Evolutionary conservation across 92 coral and sea anemone genomes (phyloP), one percentile per base, ranked within the genome.

Genomic region (Palythoa grandiflora): DNA sequence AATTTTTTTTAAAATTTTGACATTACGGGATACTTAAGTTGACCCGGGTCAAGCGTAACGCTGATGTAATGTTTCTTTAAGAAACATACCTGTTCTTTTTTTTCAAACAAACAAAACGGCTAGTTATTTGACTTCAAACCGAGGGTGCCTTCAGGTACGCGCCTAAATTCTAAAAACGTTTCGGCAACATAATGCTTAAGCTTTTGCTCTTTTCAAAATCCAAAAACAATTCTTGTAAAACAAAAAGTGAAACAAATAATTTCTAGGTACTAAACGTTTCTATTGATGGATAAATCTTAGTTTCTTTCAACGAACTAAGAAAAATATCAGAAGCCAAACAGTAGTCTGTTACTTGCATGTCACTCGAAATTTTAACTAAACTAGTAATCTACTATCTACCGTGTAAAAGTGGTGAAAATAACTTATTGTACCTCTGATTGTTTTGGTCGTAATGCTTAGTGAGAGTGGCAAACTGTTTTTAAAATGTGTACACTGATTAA

Each of bases 1-100:
- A 13, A 38, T 38, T 21, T 54, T n/a, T 77, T 11, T n/a, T 48
- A 15, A 12, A 2, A 38, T 35, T 47, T 39, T 36, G 73, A 79
- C 84, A 65, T 79, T n/a, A 79, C 84, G 19, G 47, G 13, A 11
- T 77, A 15, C 52, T 52, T 21, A 11, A 20, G 68, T 79, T 37
- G 35, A 79, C 51, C 72, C 52, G 8, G 75, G 48, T 70, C 75
- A 70, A 35, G 36, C 5, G 47, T 2, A 70, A 70, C 28, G 39
- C 40, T 12, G 44, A 28, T 70, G 75, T 38, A 12, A 63, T 63
- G 70, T 63, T 63, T 20, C 70, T 63, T 63, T 63, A 63, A 63
- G 70, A 17, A 63, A n/a, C 70, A 17, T n/a, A 21, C 70, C 1
- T 16, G 2, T 20, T 17, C 35, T 21, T 63, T 63, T 21, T 21